phyloP scores from a whole-genome alignment of 2,797 vertebrate genomes.

The Mus caroli region DNA sequence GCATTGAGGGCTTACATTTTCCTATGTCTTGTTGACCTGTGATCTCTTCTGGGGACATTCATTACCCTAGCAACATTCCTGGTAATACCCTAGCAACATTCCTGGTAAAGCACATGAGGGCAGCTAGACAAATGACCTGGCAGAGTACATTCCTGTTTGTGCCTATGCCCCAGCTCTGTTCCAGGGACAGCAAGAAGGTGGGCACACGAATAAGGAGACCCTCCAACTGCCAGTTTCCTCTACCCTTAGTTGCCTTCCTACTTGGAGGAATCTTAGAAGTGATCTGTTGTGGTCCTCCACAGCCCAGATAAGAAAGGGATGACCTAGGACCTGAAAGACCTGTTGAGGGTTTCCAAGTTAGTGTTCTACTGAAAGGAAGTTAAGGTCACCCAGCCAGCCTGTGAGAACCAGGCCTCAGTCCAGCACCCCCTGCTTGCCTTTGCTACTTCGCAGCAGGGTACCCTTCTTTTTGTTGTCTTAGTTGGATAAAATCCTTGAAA shows the following conservation, averaged over 20 bases:
- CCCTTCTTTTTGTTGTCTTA: slow-evolving; percentile 49
- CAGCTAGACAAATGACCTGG: background rate
- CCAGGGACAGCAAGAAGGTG: background rate
- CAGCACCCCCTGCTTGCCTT: background rate
- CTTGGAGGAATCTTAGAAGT: background rate
- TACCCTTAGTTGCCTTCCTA: background rate
- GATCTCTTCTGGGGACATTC: background rate
- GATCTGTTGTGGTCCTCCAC: background rate
- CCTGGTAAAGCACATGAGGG: background rate
- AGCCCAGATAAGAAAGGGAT: background rate
- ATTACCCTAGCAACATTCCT: background rate
- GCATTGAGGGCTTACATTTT: background rate
- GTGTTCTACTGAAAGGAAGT: slow-evolving; percentile 7
- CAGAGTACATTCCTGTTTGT: background rate
- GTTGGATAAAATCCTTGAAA: slow-evolving; percentile 33
- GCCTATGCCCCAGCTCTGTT: background rate
- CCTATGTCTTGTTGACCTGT: background rate
- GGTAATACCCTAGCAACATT: background rate
- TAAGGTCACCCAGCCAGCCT: background rate
- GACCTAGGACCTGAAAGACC: background rate
- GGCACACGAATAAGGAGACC: background rate
- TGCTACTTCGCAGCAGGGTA: background rate
- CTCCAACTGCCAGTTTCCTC: background rate
- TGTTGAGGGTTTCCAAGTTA: background rate
- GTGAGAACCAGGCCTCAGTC: background rate